Conservation (phyloP, 2,888 invertebrate genomes). For the Pachydiplax longipennis region DNA sequence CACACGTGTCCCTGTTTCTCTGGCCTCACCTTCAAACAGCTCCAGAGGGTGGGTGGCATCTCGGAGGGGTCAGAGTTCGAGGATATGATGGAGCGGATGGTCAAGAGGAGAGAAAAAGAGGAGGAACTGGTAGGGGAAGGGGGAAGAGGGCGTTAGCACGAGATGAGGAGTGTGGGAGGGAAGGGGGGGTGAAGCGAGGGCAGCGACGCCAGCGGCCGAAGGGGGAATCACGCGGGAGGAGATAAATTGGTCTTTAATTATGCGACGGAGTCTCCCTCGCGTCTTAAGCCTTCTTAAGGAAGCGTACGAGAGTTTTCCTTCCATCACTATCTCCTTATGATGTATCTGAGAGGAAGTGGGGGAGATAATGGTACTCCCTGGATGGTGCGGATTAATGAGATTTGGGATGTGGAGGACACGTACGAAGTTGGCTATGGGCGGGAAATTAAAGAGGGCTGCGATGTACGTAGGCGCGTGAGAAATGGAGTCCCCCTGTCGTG, state of each 20-base stretch:
- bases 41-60: not conserved
- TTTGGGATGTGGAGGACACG: not conserved
- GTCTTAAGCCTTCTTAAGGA: not conserved
- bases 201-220: not conserved
- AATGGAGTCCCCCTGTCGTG: not conserved
- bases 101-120: not conserved
- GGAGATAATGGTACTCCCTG: not conserved
- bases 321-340: not conserved
- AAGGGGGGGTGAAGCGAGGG: not conserved
- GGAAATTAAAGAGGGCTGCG: not conserved
- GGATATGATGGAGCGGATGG: not conserved
- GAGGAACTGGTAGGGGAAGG: not conserved
- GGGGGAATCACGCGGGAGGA: not conserved
- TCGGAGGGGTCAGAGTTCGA: not conserved
- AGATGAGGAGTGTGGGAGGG: not conserved
- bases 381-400: not conserved
- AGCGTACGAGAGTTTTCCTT: not conserved
- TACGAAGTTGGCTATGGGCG: not conserved
- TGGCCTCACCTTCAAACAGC: not conserved
- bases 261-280: not conserved
- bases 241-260: not conserved
- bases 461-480: not conserved
- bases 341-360: not conserved
- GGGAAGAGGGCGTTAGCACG: not conserved
- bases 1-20: not conserved